Evolutionary conservation across 92 coral and sea anemone genomes (phyloP).

Genomic region (Zoanthus sociatus): DNA sequence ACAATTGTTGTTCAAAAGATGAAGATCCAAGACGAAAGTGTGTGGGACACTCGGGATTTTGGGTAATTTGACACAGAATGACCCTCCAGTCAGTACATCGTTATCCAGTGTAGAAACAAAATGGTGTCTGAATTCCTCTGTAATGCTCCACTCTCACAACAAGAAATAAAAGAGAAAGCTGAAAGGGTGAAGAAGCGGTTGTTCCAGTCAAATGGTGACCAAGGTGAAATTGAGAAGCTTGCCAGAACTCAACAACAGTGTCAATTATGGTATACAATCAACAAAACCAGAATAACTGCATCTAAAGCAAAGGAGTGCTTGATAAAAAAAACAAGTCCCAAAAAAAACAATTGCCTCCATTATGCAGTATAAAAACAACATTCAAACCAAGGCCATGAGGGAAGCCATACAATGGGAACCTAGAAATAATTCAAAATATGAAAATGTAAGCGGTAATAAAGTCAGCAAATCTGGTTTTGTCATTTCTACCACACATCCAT

Average conservation of each 20-base stretch:
- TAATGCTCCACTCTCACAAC: not conserved
- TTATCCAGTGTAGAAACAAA: not conserved
- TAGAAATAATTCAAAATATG: not conserved
- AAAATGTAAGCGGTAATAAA: not conserved
- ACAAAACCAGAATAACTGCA: constrained; percentile 41
- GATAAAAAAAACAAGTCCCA: constrained; percentile 27
- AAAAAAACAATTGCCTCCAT: constrained; percentile 2
- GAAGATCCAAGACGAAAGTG: too few species aligned
- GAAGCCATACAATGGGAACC: constrained; percentile 22
- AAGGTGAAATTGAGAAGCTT: constrained; percentile 24
- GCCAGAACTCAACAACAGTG: constrained; percentile 33
- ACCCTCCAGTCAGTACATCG: not conserved
- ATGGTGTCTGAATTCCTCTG: not conserved
- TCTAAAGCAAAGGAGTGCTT: constrained; percentile 42
- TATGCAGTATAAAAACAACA: not conserved
- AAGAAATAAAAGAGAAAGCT: constrained; percentile 8
- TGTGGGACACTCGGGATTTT: too few species aligned
- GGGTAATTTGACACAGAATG: too few species aligned
- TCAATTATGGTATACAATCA: constrained; percentile 36
- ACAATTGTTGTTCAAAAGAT: too few species aligned
- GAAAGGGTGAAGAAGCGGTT: constrained; percentile 33
- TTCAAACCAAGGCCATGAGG: constrained; percentile 8
- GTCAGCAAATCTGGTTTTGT: constrained; percentile 13
- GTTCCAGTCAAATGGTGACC: constrained; percentile 33
- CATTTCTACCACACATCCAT: constrained; percentile 20